Evolutionary conservation across 2,888 invertebrate species (phyloP).

Genomic region (Eristalinus sepulchralis): DNA sequence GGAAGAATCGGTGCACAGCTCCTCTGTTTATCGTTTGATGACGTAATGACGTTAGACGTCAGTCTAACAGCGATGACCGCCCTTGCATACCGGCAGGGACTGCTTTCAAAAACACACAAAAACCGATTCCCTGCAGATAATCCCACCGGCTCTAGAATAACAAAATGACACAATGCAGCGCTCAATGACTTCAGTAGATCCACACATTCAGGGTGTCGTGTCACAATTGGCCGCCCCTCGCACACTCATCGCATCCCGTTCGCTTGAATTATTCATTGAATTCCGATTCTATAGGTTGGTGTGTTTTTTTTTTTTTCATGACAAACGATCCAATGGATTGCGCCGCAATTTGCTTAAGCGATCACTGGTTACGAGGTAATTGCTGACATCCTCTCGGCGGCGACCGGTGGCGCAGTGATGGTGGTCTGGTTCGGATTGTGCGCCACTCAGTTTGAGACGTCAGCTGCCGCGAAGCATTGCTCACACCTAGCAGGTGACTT

Average conservation of each 20-base stretch:
- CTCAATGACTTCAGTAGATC: background rate
- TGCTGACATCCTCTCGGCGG: background rate
- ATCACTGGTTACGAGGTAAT: background rate
- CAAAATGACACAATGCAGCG: background rate
- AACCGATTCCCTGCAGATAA: background rate
- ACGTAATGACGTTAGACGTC: too few relatives aligned
- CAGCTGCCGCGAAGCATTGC: background rate
- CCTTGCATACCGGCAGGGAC: too few relatives aligned
- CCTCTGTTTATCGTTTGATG: too few relatives aligned
- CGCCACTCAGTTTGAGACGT: background rate
- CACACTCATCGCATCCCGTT: background rate
- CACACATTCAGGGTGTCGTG: background rate
- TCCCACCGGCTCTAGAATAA: background rate
- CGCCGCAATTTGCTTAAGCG: slow-evolving; percentile 1
- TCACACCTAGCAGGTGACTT: background rate
- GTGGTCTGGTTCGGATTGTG: background rate
- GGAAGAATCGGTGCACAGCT: too few relatives aligned
- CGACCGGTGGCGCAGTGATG: background rate
- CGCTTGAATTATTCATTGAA: slow-evolving; percentile 19
- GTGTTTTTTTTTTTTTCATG: slow-evolving; percentile 12
- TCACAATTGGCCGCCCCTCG: background rate
- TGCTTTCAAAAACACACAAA: background rate
- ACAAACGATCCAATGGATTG: background rate
- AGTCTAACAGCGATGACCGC: too few relatives aligned
- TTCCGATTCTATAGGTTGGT: slow-evolving; percentile 12